A percentile compares a stretch with the other conserved stretches of the same genome.
Conservation (phyloP, 2,797 vertebrate species). For the Argya squamiceps region DNA sequence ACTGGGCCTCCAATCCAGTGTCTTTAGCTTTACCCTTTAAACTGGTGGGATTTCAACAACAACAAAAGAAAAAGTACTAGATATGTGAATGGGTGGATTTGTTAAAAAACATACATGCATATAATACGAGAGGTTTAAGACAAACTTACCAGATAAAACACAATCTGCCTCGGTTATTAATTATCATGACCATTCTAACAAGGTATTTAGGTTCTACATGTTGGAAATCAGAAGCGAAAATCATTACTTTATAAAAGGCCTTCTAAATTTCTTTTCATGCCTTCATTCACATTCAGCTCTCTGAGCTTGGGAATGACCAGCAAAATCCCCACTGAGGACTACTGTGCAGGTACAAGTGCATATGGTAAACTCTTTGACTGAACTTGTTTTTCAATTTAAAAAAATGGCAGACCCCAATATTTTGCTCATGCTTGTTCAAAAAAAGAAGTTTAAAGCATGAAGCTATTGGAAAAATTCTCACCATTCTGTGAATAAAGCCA, state of each 20-base stretch:
- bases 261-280: not conserved
- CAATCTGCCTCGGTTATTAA: not conserved
- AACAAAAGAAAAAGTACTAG: not conserved
- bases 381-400: not conserved
- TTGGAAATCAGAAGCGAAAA: not conserved
- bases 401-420: not conserved
- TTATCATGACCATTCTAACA: not conserved
- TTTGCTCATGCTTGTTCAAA: not conserved
- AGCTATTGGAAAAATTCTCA: not conserved
- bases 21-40: not conserved
- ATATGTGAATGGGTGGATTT: not conserved
- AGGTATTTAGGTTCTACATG: not conserved
- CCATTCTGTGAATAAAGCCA: not conserved
- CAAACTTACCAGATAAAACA: not conserved
- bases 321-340: not conserved
- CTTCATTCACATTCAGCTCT: not conserved
- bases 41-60: not conserved
- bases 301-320: not conserved
- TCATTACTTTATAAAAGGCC: not conserved
- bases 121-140: not conserved
- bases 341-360: rapidly evolving
- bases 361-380: not conserved
- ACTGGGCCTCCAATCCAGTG: not conserved
- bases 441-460: not conserved
- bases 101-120: rapidly evolving